Base-by-base conservation (phyloP, 2,888 invertebrate genomes). In the Epirrhoe tristata region DNA sequence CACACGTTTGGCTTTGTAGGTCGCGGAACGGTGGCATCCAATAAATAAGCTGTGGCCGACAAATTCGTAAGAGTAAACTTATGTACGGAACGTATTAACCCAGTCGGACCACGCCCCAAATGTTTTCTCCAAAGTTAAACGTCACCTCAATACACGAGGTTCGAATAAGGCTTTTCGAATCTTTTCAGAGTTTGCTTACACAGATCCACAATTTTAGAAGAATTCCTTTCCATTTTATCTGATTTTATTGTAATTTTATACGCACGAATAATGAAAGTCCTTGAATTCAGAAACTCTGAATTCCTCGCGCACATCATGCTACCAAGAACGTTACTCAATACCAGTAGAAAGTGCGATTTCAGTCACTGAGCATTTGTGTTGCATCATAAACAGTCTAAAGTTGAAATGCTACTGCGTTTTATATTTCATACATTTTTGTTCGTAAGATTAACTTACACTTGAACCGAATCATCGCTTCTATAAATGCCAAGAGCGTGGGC, bases 311-410 rank as follows among this genome's bases (percentile, higher is more conserved):
- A 66, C 70, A 78, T 73, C 74, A 81, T 80, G 79, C 81, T 75
- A 77, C 79, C 78, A 76, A 81, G 79, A 81, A 82, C 77, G 83
- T 88, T 89, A 86, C 87, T 81, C 86, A 88, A 88, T 81, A 83
- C 82, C 81, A 79, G 84, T 86, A 88, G 88, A 88, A 89, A 88
- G 88, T 84, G 81, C 82, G 84, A 86, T 85, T 85, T 87, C 83
- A 86, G 83, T 80, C 85, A 76, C 80, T 80, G 80, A 83, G 80
- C 78, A 83, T 83, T 81, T 81, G 81, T 79, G 77, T 82, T 85
- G 86, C 85, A 85, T 85, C 86, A 83, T 81, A 83, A 84, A 81
- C 77, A 81, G 77, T 69, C 74, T 74, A 50, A 58, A 43, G 71
- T 72, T 62, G 12, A 55, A 66, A 16, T 67, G 52, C 52, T 66